Percentiles rank a stretch among this genome's conserved stretches.
Evolutionary conservation across 2,113 vertebrate genomes (phyloP).

Genomic region (Percopsis transmontana): DNA sequence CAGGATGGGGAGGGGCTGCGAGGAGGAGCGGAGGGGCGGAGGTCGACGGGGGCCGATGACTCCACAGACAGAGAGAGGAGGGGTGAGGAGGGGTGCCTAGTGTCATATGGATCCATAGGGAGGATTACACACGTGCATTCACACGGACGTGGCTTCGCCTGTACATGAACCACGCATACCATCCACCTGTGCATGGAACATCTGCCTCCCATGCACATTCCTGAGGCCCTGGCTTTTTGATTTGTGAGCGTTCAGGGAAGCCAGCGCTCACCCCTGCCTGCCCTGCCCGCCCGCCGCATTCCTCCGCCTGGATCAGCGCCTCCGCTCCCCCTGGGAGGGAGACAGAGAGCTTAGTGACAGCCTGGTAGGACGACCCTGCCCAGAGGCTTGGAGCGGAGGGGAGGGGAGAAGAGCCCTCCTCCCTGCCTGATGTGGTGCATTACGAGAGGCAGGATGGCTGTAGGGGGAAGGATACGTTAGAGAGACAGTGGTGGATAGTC

Average conservation of each 20-base stretch:
- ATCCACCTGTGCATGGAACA: no score
- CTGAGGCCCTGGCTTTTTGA: conserved; percentile 1
- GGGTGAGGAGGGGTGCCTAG: no score
- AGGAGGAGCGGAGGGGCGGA: conserved; percentile 23
- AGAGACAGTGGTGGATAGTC: no score
- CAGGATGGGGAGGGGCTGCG: conserved; percentile 29
- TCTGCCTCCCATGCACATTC: conserved; percentile 13
- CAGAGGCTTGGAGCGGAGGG: conserved; percentile 44
- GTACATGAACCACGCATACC: no score
- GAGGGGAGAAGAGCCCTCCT: conserved; percentile 53
- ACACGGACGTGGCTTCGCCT: no score
- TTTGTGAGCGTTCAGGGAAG: not conserved
- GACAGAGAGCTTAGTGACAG: conserved; percentile 39
- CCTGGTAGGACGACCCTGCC: conserved; percentile 63
- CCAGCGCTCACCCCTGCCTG: conserved; percentile 20
- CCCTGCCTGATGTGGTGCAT: conserved; percentile 66
- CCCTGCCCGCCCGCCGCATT: conserved; percentile 23
- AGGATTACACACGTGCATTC: no score
- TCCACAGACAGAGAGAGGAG: no score
- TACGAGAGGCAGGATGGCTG: conserved; percentile 64
- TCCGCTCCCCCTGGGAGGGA: conserved; percentile 36
- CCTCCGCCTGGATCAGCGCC: conserved; percentile 33
- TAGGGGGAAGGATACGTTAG: conserved; percentile 74
- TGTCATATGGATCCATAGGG: no score
- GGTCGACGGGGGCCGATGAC: conserved; percentile 60